Conservation (phyloP, 2,888 invertebrate species). For the Himalopsyche tibetana region DNA sequence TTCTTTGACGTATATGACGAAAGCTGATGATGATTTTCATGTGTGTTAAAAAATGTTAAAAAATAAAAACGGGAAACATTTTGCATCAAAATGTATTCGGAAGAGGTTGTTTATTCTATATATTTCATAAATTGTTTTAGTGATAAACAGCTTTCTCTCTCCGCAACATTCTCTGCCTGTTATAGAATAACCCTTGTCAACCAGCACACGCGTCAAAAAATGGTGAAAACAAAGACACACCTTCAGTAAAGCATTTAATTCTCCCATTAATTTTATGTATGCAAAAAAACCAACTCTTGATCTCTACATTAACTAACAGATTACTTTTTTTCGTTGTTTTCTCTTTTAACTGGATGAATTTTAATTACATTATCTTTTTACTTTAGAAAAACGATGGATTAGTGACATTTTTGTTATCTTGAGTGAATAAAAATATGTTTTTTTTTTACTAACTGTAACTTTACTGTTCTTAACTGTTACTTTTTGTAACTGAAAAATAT, state of each 20-base stretch:
- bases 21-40: too few relatives aligned
- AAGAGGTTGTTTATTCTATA: conserved; percentile 15
- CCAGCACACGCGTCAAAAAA: conserved; percentile 5
- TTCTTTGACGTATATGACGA: too few relatives aligned
- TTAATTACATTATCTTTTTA: neutral
- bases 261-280: neutral
- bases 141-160: conserved; percentile 31
- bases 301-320: conserved; percentile 1
- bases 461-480: too few relatives aligned
- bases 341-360: conserved; percentile 4
- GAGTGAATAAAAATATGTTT: too few relatives aligned
- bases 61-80: neutral
- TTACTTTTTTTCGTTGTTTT: neutral
- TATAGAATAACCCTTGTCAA: conserved; percentile 34
- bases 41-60: neutral
- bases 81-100: neutral
- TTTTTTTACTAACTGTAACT: neutral
- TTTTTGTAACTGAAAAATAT: neutral
- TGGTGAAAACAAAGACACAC: conserved; percentile 27
- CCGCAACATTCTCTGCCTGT: conserved; percentile 4
- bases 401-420: neutral
- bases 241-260: conserved; percentile 15
- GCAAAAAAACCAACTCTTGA: conserved; percentile 1
- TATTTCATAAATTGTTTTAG: conserved; percentile 16
- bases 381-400: neutral